These are phyloP conservation scores for Scelioninae gen. 2 DNA, from an alignment of 2,888 invertebrate species.

Conservation along the genomic window DNA sequence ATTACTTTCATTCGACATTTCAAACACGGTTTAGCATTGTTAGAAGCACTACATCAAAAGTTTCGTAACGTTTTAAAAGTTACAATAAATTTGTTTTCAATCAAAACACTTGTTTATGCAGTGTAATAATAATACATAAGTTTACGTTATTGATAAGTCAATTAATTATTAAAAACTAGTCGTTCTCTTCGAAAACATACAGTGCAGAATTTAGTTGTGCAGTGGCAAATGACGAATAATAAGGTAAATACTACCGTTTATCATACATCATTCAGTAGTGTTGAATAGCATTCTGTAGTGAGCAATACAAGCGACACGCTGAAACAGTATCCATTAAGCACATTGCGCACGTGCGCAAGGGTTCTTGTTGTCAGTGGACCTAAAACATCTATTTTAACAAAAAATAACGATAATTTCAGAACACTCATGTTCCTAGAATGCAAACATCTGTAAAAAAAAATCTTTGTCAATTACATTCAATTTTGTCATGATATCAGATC, in stretches of 20 bases:
- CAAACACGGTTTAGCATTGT: too few species aligned
- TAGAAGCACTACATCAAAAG: too few species aligned
- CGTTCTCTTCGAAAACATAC: not conserved
- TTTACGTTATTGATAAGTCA: not conserved
- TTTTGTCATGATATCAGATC: too few species aligned
- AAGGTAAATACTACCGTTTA: conserved; percentile 41
- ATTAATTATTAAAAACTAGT: conserved; percentile 17
- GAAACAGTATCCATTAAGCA: conserved; percentile 35
- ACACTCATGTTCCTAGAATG: too few species aligned
- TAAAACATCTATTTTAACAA: conserved; percentile 14
- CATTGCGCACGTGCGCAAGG: conserved; percentile 39
- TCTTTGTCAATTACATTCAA: too few species aligned
- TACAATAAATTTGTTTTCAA: too few species aligned
- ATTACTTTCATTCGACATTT: too few species aligned
- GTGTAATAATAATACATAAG: too few species aligned
- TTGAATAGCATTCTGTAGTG: conserved; percentile 41
- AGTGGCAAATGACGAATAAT: conserved; percentile 37
- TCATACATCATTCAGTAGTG: conserved; percentile 39
- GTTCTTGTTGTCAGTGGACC: conserved; percentile 17
- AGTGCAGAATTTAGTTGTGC: conserved; percentile 10
- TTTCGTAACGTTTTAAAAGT: too few species aligned
- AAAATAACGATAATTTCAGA: conserved; percentile 9
- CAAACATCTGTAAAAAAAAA: too few species aligned
- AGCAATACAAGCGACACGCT: conserved; percentile 26
- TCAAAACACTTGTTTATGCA: too few species aligned